Percentiles rank a stretch among this genome's conserved stretches.
Evolutionary conservation across 2,113 vertebrate species (phyloP).

Genomic region (Vulpes lagopus): DNA sequence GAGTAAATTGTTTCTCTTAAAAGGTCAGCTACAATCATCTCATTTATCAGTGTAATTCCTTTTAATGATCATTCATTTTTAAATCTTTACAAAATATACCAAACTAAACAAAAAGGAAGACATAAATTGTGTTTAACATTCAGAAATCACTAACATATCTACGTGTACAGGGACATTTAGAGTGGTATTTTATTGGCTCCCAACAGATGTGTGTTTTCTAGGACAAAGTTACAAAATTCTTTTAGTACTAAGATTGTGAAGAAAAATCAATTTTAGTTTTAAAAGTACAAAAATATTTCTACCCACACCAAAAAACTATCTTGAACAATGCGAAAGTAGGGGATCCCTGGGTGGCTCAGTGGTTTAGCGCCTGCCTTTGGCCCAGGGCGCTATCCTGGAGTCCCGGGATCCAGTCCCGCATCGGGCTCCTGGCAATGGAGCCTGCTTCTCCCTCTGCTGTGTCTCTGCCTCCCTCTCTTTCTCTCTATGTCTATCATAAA

Average conservation of each 20-base stretch:
- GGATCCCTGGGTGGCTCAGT: too few species aligned
- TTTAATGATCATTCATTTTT: constrained; percentile 84
- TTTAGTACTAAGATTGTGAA: constrained; percentile 32
- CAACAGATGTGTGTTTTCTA: not conserved
- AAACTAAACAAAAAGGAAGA: constrained; percentile 67
- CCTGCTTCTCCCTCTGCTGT: too few species aligned
- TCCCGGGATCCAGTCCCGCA: too few species aligned
- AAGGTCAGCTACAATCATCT: constrained; percentile 83
- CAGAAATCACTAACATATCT: constrained; percentile 44
- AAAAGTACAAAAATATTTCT: constrained; percentile 14
- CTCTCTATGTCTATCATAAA: too few species aligned
- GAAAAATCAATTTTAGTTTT: not conserved
- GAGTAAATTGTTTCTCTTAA: constrained; percentile 85
- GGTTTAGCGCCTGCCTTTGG: too few species aligned
- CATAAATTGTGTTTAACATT: constrained; percentile 69
- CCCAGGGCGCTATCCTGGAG: too few species aligned
- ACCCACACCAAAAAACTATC: constrained; percentile 7
- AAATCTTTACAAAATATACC: constrained; percentile 78
- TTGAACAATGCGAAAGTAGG: not conserved
- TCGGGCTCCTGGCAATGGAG: too few species aligned
- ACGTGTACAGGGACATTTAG: not conserved
- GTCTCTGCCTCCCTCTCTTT: too few species aligned
- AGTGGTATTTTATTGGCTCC: constrained; percentile 36
- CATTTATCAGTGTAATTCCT: constrained; percentile 82
- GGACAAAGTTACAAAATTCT: not conserved